These are phyloP conservation scores for Prosopocoilus inquinatus DNA, from an alignment of 2,888 invertebrate species.

Conservation along the genomic window DNA sequence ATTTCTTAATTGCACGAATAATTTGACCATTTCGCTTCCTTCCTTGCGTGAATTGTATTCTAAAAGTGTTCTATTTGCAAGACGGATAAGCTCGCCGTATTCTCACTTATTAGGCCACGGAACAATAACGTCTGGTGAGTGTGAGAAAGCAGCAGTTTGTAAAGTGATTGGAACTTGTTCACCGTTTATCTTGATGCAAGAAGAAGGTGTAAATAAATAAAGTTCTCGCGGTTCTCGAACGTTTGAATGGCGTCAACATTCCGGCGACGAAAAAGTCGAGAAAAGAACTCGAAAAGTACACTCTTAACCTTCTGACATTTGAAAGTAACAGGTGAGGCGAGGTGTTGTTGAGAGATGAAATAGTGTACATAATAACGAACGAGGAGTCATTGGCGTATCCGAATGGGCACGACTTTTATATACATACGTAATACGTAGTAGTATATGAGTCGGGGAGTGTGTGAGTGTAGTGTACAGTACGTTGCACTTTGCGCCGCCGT, in stretches of 20 bases:
- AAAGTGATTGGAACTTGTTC: constrained; percentile 9
- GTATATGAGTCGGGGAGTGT: too few species aligned
- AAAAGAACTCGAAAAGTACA: neutral
- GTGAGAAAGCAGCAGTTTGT: constrained; percentile 7
- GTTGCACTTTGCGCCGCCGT: constrained; percentile 16
- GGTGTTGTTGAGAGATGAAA: neutral
- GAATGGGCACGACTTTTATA: constrained; percentile 1
- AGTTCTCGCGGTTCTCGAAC: neutral
- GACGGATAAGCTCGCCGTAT: too few species aligned
- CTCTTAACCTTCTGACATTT: neutral
- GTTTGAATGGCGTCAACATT: neutral
- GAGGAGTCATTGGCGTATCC: neutral
- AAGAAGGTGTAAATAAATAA: neutral
- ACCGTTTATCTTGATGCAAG: constrained; percentile 6
- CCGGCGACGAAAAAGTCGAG: neutral
- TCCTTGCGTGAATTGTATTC: too few species aligned
- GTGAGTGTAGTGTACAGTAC: constrained; percentile 12
- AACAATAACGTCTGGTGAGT: constrained; percentile 3
- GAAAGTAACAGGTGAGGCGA: constrained; percentile 1
- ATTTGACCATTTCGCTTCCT: too few species aligned
- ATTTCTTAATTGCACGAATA: too few species aligned
- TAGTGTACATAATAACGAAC: neutral
- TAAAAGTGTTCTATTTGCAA: too few species aligned
- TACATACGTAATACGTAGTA: too few species aligned
- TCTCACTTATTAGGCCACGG: too few species aligned